These are phyloP conservation scores for Xylocampa areola DNA, from an alignment of 2,888 invertebrate genomes.

Conservation along the genomic window DNA sequence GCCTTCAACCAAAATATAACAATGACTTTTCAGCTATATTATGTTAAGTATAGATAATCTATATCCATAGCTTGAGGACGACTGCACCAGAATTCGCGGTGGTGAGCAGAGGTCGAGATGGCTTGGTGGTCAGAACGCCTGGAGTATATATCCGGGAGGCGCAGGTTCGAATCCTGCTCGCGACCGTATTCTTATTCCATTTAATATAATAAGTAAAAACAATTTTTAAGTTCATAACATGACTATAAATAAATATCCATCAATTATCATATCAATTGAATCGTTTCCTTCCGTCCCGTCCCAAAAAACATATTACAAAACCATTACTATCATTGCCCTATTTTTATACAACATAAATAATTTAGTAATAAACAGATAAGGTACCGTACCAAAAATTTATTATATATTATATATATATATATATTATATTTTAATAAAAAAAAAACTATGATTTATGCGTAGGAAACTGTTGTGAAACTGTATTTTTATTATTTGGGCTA, in stretches of 20 bases:
- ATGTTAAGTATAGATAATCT: no score
- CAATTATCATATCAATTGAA: constrained; percentile 2
- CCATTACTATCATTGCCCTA: constrained; percentile 36
- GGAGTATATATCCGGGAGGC: no score
- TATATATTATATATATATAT: no score
- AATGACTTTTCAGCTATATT: no score
- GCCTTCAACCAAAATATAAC: no score
- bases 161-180: no score
- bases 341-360: constrained; percentile 32
- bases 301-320: constrained; percentile 30
- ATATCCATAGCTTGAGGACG: no score
- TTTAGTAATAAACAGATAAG: constrained; percentile 53
- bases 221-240: not conserved
- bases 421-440: constrained; percentile 51
- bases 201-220: no score
- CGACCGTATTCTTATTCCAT: no score
- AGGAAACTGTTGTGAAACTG: constrained; percentile 37
- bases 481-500: constrained; percentile 13
- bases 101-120: no score
- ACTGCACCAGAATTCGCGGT: no score
- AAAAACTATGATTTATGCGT: constrained; percentile 41
- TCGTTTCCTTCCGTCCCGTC: constrained; percentile 6
- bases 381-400: constrained; percentile 50
- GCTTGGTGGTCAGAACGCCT: no score
- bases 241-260: not conserved